Conservation (phyloP, 2,888 invertebrate species). For the Aleiodes leptofemur region DNA sequence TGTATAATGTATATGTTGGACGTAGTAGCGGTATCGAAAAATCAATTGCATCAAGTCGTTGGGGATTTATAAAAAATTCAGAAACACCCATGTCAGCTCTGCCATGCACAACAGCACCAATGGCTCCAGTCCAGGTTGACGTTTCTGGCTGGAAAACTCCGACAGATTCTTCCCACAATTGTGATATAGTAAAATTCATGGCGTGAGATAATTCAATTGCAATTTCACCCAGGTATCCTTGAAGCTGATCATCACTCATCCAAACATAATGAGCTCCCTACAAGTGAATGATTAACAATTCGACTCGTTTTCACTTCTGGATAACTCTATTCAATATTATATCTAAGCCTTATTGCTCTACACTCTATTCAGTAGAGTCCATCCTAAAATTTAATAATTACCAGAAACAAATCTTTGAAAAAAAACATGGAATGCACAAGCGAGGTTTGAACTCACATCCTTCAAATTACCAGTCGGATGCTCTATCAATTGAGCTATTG, state of each 20-base stretch:
- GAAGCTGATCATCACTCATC: constrained; percentile 49
- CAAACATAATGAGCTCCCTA: constrained; percentile 39
- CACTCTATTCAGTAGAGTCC: no score
- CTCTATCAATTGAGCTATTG: no score
- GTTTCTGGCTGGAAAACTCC: constrained; percentile 56
- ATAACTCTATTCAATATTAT: no score
- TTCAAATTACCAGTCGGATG: no score
- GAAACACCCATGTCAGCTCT: constrained; percentile 62
- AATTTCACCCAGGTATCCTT: constrained; percentile 59
- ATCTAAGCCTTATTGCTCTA: no score
- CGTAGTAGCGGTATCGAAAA: constrained; percentile 63
- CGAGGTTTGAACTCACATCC: no score
- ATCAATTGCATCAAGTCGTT: constrained; percentile 60
- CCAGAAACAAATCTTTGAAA: no score
- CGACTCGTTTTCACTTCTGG: no score
- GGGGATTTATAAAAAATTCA: constrained; percentile 62
- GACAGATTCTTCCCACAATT: constrained; percentile 46
- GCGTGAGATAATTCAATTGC: constrained; percentile 58
- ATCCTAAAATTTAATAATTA: no score
- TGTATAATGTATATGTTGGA: constrained; percentile 58
- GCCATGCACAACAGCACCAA: constrained; percentile 55
- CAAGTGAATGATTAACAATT: neutral
- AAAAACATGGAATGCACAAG: no score
- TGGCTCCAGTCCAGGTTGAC: constrained; percentile 63
- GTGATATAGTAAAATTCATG: constrained; percentile 62